Evolutionary conservation across 2,888 invertebrate species (phyloP), one percentile per base, ranked within the genome.

Genomic region (Catocala fraxini): DNA sequence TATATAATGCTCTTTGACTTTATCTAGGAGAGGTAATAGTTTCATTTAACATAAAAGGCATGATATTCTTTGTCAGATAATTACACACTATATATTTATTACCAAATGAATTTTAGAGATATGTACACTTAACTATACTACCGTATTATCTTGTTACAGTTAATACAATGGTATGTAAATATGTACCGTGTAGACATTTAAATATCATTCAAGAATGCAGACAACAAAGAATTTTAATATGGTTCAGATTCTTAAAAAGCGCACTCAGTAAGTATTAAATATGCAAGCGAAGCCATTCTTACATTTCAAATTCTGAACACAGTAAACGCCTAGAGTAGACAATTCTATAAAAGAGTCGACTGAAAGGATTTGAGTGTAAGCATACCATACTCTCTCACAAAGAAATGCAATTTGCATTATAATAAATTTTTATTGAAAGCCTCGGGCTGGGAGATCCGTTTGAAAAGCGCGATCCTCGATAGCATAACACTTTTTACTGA

Each of bases 361-460:
- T 87, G 83, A 88, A 89, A 86, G 84, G 84, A 82, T 86, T 87
- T 79, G 71, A 81, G 77, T 71, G 76, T 81, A 82, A 83, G 84
- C 75, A 78, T 80, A 82, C 82, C 84, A 82, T 77, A 86, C 80
- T 79, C 77, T 71, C 65, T 80, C 74, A 83, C 88, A 88, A 86
- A 87, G 86, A 86, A 84, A 88, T 89, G 87, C 91, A 90, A 92
- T 92, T 92, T 92, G 89, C 91, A 91, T 92, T 86, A 91, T 87
- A 92, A 92, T 92, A 90, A 83, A 85, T 87, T 89, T 89, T 89
- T 87, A 90, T 89, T 88, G 88, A 86, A 88, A 84, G 83, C 83
- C 76, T 81, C 63, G 74, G 72, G 77, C 80, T 79, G 55, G 56
- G 71, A 76, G 78, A 80, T 80, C 77, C 80, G 73, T 81, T 80